Base-by-base conservation (phyloP, 2,888 invertebrate species). In the Seira sanloemensis region DNA sequence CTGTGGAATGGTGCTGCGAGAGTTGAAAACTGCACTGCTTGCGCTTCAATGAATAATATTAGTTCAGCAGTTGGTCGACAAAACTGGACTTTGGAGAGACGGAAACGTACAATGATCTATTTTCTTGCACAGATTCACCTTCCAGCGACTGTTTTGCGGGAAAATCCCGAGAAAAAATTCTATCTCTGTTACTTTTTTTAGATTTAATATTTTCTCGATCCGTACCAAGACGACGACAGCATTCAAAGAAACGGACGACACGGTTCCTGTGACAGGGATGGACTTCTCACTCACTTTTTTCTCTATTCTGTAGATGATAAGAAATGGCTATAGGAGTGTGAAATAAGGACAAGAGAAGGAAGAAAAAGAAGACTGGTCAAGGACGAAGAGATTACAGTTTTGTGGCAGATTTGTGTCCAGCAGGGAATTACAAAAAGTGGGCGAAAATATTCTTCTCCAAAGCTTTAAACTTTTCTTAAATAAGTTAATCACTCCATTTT, bases 231-330 rank as follows among this genome's bases (percentile, higher is more conserved):
- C 5, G 37, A 37, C 37, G 12, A 4, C 37, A 37, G 37, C 72
- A 9, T 54, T 24, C 46, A 67, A 23, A 75, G 66, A 66, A 25
- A 37, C 62, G 24, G 27, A 71, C 76, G 67, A 25, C 76, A 76
- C 76, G 67, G 67, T 76, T 75, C 26, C 66, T 23, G 65, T 76
- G 76, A 76, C 76, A 76, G 67, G 76, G 76, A 76, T 50, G 67
- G 67, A 76, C 66, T 67, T 76, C 67, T 74, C 37, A 27, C 27
- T 69, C 67, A 67, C 26, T n/a, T 67, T 67, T 24, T 9, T 18
- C 21, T 26, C 23, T 58, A n/a, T 71, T 71, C 16, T 62, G 5
- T 21, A 23, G 37, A 37, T 37, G 37, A 37, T 37, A 12, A 12
- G 37, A 37, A 37, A n/a, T n/a, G n/a, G n/a, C n/a, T n/a, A n/a